Conservation (phyloP, 1,140 invertebrate species). For the Teleogryllus occipitalis region DNA sequence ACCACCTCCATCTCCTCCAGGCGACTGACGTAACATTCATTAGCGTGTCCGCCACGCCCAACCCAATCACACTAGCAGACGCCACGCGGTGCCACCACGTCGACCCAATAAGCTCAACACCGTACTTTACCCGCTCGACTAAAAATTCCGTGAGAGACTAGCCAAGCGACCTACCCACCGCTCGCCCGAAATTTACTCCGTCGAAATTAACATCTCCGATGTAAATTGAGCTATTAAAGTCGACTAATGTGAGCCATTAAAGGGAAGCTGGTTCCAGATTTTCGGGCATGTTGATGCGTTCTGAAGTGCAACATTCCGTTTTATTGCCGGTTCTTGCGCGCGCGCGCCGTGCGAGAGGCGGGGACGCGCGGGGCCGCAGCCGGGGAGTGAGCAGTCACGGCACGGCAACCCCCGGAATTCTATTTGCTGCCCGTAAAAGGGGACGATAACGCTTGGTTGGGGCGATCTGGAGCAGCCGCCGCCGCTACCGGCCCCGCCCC, state of each 20-base stretch:
- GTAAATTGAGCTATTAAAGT: constrained; percentile 5
- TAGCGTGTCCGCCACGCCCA: no score
- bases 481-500: neutral
- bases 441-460: neutral
- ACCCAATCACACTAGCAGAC: no score
- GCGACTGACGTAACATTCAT: no score
- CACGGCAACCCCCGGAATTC: neutral
- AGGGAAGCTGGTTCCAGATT: neutral
- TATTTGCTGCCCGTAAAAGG: neutral
- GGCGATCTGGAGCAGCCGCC: neutral
- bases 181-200: neutral
- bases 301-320: neutral
- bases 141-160: neutral
- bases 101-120: no score
- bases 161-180: no score
- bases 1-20: no score
- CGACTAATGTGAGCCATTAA: neutral
- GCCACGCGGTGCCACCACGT: no score
- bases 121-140: neutral
- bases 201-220: neutral
- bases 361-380: no score
- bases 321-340: neutral
- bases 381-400: neutral
- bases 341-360: no score
- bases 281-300: neutral